Conservation (phyloP, 2,113 vertebrate genomes). For the Tauraco erythrolophus region DNA sequence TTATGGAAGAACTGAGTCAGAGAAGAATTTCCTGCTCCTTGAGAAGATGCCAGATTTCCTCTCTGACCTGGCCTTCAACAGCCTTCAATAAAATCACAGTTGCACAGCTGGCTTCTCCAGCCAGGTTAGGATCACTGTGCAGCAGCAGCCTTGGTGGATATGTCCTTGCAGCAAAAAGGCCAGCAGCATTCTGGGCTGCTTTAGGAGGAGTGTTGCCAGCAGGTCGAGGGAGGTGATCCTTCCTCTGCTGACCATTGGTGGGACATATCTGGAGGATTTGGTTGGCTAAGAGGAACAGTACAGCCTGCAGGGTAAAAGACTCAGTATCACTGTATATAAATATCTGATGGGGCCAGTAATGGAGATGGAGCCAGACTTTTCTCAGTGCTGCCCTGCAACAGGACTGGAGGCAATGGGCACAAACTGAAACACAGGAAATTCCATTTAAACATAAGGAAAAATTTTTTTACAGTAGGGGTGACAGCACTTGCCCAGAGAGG, state of each 20-base stretch:
- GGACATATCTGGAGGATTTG: not conserved
- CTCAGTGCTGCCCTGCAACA: not conserved
- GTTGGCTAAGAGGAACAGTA: not conserved
- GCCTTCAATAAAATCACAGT: not conserved
- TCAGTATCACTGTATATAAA: not conserved
- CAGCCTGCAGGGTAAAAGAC: not conserved
- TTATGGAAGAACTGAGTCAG: not conserved
- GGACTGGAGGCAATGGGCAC: not conserved
- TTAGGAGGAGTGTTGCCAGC: not conserved
- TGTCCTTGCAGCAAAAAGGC: not conserved
- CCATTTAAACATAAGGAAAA: not conserved
- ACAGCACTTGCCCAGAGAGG: not conserved
- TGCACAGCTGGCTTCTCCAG: not conserved
- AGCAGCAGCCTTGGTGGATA: not conserved
- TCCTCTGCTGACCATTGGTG: not conserved
- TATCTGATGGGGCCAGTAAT: not conserved
- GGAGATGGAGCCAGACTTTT: not conserved
- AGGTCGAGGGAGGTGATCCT: not conserved
- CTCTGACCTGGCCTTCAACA: not conserved
- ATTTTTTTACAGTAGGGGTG: not conserved
- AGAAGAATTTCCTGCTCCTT: not conserved
- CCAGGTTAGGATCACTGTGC: not conserved
- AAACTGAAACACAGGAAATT: not conserved
- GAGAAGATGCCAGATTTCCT: not conserved
- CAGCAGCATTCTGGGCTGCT: not conserved